Evolutionary conservation across 37 sponge, comb jelly and placozoan genomes (phyloP).

Genomic region (Cladorhizidae sp.): DNA sequence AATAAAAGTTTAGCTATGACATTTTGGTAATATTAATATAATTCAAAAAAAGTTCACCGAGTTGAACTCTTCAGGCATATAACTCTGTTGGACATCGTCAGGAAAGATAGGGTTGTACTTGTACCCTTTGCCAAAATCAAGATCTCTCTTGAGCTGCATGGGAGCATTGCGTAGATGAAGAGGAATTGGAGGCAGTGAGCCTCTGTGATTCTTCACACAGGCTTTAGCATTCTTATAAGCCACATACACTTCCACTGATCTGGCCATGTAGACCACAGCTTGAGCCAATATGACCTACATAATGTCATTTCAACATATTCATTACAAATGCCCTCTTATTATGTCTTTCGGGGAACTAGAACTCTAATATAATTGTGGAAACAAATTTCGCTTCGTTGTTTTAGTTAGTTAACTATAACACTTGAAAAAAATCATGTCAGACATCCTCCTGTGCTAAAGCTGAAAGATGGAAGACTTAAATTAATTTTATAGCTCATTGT

Average conservation of each 20-base stretch:
- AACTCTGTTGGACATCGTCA: slow-evolving; percentile 31
- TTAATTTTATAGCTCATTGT: too few relatives aligned
- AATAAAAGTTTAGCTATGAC: too few relatives aligned
- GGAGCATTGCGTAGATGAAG: slow-evolving; percentile 62
- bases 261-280: slow-evolving; percentile 63
- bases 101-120: slow-evolving; percentile 53
- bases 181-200: slow-evolving; percentile 49
- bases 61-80: slow-evolving; percentile 35
- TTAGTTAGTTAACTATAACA: too few relatives aligned
- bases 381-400: too few relatives aligned
- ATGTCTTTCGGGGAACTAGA: background rate
- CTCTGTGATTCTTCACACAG: slow-evolving; percentile 18
- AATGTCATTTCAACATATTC: too few relatives aligned
- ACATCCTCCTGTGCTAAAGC: too few relatives aligned
- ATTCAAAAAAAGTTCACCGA: slow-evolving; percentile 30
- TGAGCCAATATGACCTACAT: slow-evolving; percentile 55
- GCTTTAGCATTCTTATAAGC: slow-evolving; percentile 33
- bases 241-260: slow-evolving; percentile 32
- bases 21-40: too few relatives aligned
- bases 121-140: slow-evolving; percentile 56
- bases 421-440: too few relatives aligned
- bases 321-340: background rate
- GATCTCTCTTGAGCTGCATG: slow-evolving; percentile 39
- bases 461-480: too few relatives aligned
- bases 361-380: too few relatives aligned